Evolutionary conservation across 2,797 vertebrate species (phyloP), one percentile per base, ranked within the genome.

Genomic region (Chloroceryle amazona): DNA sequence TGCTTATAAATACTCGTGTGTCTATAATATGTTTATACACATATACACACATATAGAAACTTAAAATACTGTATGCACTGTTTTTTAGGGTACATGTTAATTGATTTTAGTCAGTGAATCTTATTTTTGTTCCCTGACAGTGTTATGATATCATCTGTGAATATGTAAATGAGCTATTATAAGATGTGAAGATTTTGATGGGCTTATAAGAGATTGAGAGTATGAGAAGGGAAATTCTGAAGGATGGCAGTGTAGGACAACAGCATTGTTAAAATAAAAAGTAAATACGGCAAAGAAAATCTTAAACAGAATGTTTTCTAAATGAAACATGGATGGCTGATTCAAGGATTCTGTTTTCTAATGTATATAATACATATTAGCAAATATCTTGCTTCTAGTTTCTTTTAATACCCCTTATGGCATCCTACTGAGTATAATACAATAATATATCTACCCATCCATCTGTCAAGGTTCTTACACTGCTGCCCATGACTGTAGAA

Each of bases 321-420:
- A 74, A 75, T 61, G n/a, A 60, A 89, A 79, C 29, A 14, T 76
- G 20, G 62, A 31, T 51, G 44, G 23, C 54, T 89, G 57, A 58
- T 78, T 90, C 74, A 89, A 87, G 84, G 46, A 41, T 89, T 92
- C 74, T 51, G 5, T 76, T 96, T 94, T 86, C 33, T 71, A 73
- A 57, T 62, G 28, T 55, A 72, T 80, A 70, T 86, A 57, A 67
- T 54, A 54, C 52, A 83, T 83, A 94, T 91, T 89, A 65, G 25
- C 33, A 76, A 90, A 71, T 78, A 39, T 81, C 49, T 66, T 92
- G 51, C 51, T 96, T 97, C 74, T 87, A 25, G 90, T 94, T 95
- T 93, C 72, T 68, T 87, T 94, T 89, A 91, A 80, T 83, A 61
- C n/a, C 61, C 37, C 26, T 92, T 85, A 71, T 80, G 71, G 67